Base-by-base conservation (phyloP, 2,113 vertebrate species). In the Eudyptes chrysolophus region DNA sequence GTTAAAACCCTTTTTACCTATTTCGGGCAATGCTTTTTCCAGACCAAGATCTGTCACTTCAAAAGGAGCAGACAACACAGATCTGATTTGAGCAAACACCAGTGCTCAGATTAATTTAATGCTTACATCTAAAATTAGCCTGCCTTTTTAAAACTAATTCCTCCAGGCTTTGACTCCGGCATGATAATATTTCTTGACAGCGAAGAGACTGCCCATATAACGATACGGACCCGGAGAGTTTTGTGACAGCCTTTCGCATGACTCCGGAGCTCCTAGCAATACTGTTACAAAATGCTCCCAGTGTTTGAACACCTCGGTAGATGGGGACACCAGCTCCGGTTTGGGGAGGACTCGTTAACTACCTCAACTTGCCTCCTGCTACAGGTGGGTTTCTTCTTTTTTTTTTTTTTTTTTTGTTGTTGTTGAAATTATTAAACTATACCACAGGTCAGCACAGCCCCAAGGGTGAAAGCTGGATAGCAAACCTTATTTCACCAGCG, bases 201-300 rank as follows among this genome's bases (percentile, higher is more conserved):
- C 1, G 1, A 81, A 64, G 46, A 74, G 46, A 24, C 58, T 40
- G 51, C 14, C 76, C 2, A 0, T 17, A 5, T 3, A 48, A 61
- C 0, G 5, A 36, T 1, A 44, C 0, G 0, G 80, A 84, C 26
- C 22, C 11, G 4, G 27, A 13, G 72, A 10, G 42, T 13, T 74
- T 44, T 24, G 3, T 1, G 20, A 72, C 2, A 77, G 69, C 77
- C 64, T 25, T 49, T 66, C 70, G 10, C 42, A 16, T 4, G 26
- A 12, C 55, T 74, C 72, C 4, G 7, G 46, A 69, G 70, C 62
- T 19, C 18, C 6, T 3, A 76, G 71, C 46, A 79, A 27, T 3
- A 11, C 7, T 7, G 26, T 25, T 52, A 26, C 4, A 29, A 54
- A 54, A 34, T 3, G 12, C 38, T 38, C 61, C 81, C 49, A 60